A percentile compares a stretch with the other conserved stretches of the same genome.
These are phyloP conservation scores for Macrophya annulata DNA, from an alignment of 2,888 invertebrate species.

Conservation along the genomic window DNA sequence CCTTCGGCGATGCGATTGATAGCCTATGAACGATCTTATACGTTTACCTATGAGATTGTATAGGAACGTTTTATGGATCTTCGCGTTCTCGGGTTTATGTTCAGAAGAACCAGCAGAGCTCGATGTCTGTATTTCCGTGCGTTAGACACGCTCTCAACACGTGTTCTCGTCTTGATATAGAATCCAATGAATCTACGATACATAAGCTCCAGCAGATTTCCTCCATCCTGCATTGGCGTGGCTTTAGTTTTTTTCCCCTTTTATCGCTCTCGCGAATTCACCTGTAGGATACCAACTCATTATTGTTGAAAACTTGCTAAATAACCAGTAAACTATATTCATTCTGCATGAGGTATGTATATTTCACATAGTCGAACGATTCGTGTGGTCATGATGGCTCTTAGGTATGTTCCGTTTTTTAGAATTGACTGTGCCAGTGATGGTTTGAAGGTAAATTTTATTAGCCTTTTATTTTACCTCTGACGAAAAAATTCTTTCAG, in stretches of 20 bases:
- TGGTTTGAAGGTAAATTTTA: not conserved
- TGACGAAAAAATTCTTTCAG: not conserved
- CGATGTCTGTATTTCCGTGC: conserved; percentile 49
- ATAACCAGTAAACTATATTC: not conserved
- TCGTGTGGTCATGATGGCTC: not conserved
- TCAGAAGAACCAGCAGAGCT: conserved; percentile 37
- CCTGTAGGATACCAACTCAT: not conserved
- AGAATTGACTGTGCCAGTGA: not conserved
- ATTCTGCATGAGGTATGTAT: not conserved
- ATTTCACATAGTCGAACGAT: not conserved
- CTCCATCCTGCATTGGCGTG: not conserved
- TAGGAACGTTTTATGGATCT: conserved; percentile 45
- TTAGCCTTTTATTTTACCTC: conserved; percentile 8
- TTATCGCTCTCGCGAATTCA: not conserved
- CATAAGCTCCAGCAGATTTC: conserved; percentile 34
- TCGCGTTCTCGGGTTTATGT: conserved; percentile 45
- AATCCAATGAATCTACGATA: conserved; percentile 43
- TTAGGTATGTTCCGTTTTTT: not conserved
- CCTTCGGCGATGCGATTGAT: conserved; percentile 35
- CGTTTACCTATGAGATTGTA: conserved; percentile 39
- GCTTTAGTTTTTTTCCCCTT: not conserved
- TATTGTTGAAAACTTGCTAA: not conserved
- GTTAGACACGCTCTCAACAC: conserved; percentile 33
- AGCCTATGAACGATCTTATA: conserved; percentile 42
- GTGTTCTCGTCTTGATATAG: conserved; percentile 30